These are phyloP conservation scores for Lepidotrigona ventralis DNA, from an alignment of 1,140 invertebrate species.

Conservation along the genomic window DNA sequence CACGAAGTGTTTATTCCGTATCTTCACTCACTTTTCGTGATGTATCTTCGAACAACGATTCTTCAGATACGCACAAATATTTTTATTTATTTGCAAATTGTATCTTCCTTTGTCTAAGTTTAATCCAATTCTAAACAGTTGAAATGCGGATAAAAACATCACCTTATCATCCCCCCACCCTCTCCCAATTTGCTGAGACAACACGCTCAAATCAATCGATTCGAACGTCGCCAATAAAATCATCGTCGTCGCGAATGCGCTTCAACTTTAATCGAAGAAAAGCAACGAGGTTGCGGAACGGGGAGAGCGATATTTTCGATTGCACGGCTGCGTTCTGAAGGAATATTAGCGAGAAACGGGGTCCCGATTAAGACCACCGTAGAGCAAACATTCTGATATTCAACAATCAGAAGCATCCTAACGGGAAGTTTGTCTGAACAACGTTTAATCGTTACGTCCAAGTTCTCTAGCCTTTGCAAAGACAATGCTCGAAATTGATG, in stretches of 20 bases:
- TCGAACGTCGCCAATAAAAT: neutral
- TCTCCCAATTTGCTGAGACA: neutral
- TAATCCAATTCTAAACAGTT: neutral
- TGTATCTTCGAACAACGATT: no score
- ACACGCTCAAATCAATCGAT: neutral
- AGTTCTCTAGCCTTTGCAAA: neutral
- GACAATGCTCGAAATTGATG: conserved; percentile 1
- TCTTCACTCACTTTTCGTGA: no score
- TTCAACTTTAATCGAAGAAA: neutral
- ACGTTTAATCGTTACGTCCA: neutral
- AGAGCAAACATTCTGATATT: neutral
- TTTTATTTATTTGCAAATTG: no score
- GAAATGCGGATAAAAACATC: neutral
- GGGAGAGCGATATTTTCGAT: no score
- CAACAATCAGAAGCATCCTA: neutral
- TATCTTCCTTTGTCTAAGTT: neutral
- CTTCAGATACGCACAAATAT: no score
- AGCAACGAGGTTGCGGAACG: neutral
- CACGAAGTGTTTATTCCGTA: no score
- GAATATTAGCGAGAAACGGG: neutral
- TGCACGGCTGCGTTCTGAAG: no score
- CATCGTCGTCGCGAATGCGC: neutral
- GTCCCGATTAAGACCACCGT: neutral
- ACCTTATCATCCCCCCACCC: neutral
- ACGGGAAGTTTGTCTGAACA: neutral